Evolutionary conservation across 2,888 invertebrate species (phyloP), one percentile per base, ranked within the genome.

Genomic region (Eristalinus sepulchralis): DNA sequence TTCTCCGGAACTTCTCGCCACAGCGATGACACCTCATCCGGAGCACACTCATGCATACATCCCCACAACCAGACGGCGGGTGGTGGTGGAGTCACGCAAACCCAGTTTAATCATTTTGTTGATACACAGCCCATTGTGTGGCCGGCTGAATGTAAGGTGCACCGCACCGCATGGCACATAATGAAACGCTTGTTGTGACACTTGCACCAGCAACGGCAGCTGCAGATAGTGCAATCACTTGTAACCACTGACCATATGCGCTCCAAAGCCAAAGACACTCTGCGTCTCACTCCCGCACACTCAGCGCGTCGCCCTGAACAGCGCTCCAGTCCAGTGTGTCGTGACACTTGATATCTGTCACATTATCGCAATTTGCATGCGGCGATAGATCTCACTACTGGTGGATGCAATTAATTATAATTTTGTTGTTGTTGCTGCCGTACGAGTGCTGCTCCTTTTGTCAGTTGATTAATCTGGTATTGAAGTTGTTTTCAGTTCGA

Each of bases 331-430:
- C 8, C 17, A n/a, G 68, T 75, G 55, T 85, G 77, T 81, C 82
- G 85, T 85, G 85, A 85, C 85, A 85, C 85, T 82, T 82, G 85
- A 85, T 85, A 85, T 85, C 85, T 85, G 85, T 85, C 81, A 85
- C 85, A 85, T 85, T 85, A 81, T 85, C 81, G 73, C 82, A 85
- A 85, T 85, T 85, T 85, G 85, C 85, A 85, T 85, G 77, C 77
- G 81, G 68, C 81, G 81, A 85, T 85, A 85, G 85, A 85, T 85
- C 70, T 85, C 77, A 82, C 83, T 71, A 82, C 59, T 47, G 72
- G 82, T 75, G 68, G 82, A 60, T 85, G 85, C 82, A 85, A 81
- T 85, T 85, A 81, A 85, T 85, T 82, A 77, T 78, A 60, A 77
- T 60, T 79, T 73, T 62, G 11, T 57, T 39, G 47, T 67, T 80